Evolutionary conservation across 1,140 invertebrate genomes (phyloP), one percentile per base, ranked within the genome.

Genomic region (Oryzaephilus surinamensis): DNA sequence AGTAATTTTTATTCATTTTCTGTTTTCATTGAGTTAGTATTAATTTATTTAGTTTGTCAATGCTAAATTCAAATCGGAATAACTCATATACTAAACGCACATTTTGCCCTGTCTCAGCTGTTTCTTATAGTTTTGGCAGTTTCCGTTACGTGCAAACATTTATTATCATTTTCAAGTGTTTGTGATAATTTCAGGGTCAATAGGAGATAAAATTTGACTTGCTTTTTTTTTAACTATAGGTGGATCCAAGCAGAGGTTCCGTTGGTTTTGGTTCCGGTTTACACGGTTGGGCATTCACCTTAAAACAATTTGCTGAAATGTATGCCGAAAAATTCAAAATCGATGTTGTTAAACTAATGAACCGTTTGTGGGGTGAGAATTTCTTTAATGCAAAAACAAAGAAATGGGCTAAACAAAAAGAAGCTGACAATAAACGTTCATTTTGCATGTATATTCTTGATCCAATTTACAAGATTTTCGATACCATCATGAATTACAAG

Each of bases 221-320:
- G 15, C 28, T 44, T 50, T 42, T 40, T 45, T 38, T 48, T 26
- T 37, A 34, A 38, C 8, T 60, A 29, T 41, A 79, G 76, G 76
- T 98, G 51, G 91, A 97, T 65, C 94, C 94, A 36, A 88, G 87
- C 67, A 92, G 92, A 68, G 97, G 96, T 59, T 97, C 92, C 45
- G 96, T 99, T 46, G 97, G 97, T 62, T 99, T 99, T 67, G 97
- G 97, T 45, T 97, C 96, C 21, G 97, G 88, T 60, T 84, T 99
- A 33, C 97, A 99, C 64, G 95, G 96, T 36, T 99, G 97, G 97
- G 97, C 97, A 35, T 99, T 99, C 65, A 99, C 96, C 33, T 73
- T 99, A 24, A 99, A 99, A 71, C 94, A 99, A 71, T 99, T 99
- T 72, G 79, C 96, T 38, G 93, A 98, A 67, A 96, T 99, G 81